Evolutionary conservation across 2,113 vertebrate genomes (phyloP), one percentile per base, ranked within the genome.

Genomic region (Cromileptes altivelis): DNA sequence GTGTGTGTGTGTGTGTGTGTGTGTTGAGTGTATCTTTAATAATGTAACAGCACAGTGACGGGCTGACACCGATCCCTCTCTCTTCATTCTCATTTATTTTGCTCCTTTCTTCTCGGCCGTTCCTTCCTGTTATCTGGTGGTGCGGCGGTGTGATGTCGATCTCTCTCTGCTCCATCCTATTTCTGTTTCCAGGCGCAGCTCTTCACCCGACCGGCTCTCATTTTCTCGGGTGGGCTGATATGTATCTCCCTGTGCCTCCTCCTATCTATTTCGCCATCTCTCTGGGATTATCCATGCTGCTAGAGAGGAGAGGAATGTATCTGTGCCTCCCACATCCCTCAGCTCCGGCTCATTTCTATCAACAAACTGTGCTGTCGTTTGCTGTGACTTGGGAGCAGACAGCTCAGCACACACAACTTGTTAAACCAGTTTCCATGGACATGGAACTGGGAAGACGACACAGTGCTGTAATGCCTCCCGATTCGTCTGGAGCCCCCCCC

Each of bases 11-110:
- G 61, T 57, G 65, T 47, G 70, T 80, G 75, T 73, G 78, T 67
- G 50, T 53, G 57, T 40, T 70, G 56, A 52, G 40, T 62, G 67
- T 71, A 68, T 87, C 77, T 87, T 90, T 81, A 92, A 90, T 91
- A 89, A 91, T 93, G 79, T 37, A 89, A 88, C 70, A 64, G 75
- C 58, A 74, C 69, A 76, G 64, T 70, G 30, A 78, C 40, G 56
- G 70, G 33, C 61, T 86, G 81, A 89, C 80, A 90, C 72, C 8
- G 25, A 82, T 82, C 64, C 65, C 58, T 67, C 42, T 82, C 65
- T 65, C 57, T 49, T 81, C 47, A 40, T 71, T 58, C 30, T 70
- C 73, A 77, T 45, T 58, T 80, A 68, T 86, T 77, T 45, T 74
- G 1, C 18, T 62, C 58, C 30, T 42, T 52, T 68, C 42, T 70